Percentiles rank a stretch among this genome's conserved stretches.
These are phyloP conservation scores for Coelinius sp. DNA, from an alignment of 2,888 invertebrate species.

Conservation along the genomic window DNA sequence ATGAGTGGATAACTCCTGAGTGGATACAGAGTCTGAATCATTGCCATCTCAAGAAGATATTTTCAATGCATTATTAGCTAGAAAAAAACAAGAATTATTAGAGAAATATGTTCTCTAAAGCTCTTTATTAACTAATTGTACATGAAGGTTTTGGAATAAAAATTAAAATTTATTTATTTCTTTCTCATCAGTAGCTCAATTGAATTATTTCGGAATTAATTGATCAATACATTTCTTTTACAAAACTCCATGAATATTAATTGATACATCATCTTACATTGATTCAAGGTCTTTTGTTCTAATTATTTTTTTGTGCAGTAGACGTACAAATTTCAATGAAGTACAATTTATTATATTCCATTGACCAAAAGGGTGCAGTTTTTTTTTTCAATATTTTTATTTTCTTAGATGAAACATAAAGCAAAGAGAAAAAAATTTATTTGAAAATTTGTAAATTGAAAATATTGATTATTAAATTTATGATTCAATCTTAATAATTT, in stretches of 20 bases:
- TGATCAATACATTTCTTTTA: background rate
- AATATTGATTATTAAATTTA: background rate
- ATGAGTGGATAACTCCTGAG: slow-evolving; percentile 76
- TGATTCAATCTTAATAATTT: too few species aligned
- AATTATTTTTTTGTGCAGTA: slow-evolving; percentile 5
- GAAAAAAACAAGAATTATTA: slow-evolving; percentile 93
- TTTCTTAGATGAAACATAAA: background rate
- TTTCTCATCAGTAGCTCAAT: background rate
- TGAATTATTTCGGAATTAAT: background rate
- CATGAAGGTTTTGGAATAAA: background rate
- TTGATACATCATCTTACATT: background rate
- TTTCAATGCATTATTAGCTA: slow-evolving; percentile 89
- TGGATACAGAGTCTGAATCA: slow-evolving; percentile 75
- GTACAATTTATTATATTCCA: background rate
- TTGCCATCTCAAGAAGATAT: slow-evolving; percentile 96
- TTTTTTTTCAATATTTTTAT: background rate
- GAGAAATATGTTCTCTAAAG: slow-evolving; percentile 79
- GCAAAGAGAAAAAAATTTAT: too few species aligned
- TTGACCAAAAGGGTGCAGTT: slow-evolving; percentile 1
- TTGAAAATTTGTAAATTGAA: too few species aligned
- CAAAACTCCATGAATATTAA: background rate
- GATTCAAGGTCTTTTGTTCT: background rate
- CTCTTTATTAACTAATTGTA: slow-evolving; percentile 27
- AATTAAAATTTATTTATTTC: background rate
- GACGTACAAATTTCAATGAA: slow-evolving; percentile 4